Evolutionary conservation across 2,888 invertebrate genomes (phyloP).

Genomic region (Homarus gammarus): DNA sequence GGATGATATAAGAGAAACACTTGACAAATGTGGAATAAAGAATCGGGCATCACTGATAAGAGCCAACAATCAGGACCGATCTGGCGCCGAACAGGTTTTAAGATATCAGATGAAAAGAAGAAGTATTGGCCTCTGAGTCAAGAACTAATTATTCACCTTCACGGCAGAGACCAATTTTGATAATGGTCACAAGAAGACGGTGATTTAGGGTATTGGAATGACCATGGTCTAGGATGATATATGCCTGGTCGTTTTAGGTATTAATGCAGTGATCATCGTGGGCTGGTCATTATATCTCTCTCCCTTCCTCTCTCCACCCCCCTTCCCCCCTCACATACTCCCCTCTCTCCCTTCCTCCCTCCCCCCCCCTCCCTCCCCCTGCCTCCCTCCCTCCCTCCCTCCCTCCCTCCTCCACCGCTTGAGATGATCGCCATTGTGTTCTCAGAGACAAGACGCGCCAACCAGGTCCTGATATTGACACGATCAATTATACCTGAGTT

Average conservation of each 20-base stretch:
- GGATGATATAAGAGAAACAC: slow-evolving; percentile 45
- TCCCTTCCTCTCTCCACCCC: too few species aligned
- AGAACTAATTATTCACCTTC: slow-evolving; percentile 51
- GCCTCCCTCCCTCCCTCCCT: too few species aligned
- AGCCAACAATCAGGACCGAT: slow-evolving; percentile 39
- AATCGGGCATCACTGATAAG: slow-evolving; percentile 43
- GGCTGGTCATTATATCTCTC: too few species aligned
- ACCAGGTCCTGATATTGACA: too few species aligned
- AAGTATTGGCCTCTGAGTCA: slow-evolving; percentile 12
- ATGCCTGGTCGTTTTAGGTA: not conserved
- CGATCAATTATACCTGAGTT: not conserved
- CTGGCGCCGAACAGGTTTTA: slow-evolving; percentile 43
- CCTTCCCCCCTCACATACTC: too few species aligned
- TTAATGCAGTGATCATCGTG: too few species aligned
- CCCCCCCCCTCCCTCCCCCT: too few species aligned
- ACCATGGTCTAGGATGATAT: not conserved
- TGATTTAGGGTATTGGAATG: not conserved
- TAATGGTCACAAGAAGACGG: slow-evolving; percentile 34
- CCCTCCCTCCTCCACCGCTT: too few species aligned
- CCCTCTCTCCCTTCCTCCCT: too few species aligned
- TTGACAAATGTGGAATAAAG: slow-evolving; percentile 57
- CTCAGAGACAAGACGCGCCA: too few species aligned
- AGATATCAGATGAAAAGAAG: slow-evolving; percentile 39
- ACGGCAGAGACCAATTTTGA: slow-evolving; percentile 36
- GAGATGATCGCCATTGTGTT: too few species aligned